Base-by-base conservation (phyloP, 2,797 vertebrate species). In the Tauraco hartlaubi region DNA sequence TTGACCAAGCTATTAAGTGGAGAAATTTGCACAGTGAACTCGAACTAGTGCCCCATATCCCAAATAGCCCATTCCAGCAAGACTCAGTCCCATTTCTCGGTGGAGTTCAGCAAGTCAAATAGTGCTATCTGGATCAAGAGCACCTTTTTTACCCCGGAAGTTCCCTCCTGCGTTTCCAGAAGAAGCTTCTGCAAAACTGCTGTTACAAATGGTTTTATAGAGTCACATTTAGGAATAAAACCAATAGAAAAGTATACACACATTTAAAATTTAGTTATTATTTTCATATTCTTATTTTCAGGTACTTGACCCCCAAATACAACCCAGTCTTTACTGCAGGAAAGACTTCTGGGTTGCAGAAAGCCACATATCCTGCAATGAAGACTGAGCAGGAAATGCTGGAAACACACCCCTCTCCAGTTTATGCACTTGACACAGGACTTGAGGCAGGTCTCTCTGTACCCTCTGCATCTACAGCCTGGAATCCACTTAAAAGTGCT, bases 361-460 rank as follows among this genome's bases (percentile, higher is more conserved):
- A 21, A 62, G n/a, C 22, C 64, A 15, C 0, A 2, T 18, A 39
- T 22, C 54, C 51, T 39, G 19, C 28, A n/a, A 15, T 1, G 1
- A 41, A 69, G 64, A 48, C 43, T 15, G 43, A 61, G 56, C 20
- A 82, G 55, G 23, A 64, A 72, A 64, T 6, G 16, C 8, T 69
- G 31, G 22, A n/a, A 90, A 49, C 26, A 3, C 2, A 5, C 9
- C 21, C 43, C n/a, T n/a, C 41, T 46, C 13, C 31, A 22, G 37
- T 21, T 88, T 4, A 43, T 3, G 7, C 48, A 19, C 33, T 25
- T 35, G 29, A 46, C 5, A 29, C 6, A 5, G 1, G 6, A 22
- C 29, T 72, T 67, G 46, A 68, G 86, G 31, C 39, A 67, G 31
- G 29, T n/a, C 28, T 39, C 11, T 41, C 48, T 7, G 3, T 20